Conservation (phyloP, 1,140 invertebrate genomes). For the Drosophila saltans region DNA sequence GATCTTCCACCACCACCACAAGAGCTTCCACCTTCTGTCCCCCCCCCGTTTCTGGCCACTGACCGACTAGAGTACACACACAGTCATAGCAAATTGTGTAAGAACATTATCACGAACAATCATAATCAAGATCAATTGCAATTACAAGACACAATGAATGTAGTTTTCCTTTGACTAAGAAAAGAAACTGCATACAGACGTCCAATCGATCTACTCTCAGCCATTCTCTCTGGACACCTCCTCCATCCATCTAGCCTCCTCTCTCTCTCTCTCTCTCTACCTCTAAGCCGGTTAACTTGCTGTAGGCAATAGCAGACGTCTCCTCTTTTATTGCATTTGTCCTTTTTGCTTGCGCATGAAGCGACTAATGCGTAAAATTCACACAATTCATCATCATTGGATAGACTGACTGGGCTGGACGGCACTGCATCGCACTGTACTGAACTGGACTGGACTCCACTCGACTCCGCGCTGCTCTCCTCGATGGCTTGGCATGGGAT, state of each 20-base stretch:
- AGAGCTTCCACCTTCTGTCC: background rate
- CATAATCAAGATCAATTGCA: constrained; percentile 82
- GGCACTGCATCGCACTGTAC: constrained; percentile 16
- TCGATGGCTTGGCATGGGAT: background rate
- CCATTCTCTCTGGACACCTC: constrained; percentile 36
- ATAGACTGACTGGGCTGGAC: constrained; percentile 15
- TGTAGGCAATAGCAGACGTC: constrained; percentile 2
- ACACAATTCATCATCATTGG: constrained; percentile 81
- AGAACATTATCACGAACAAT: constrained; percentile 76
- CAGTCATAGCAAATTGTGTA: constrained; percentile 63
- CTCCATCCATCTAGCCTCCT: background rate
- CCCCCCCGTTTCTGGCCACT: constrained; percentile 1
- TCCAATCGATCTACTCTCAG: constrained; percentile 46
- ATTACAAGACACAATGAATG: constrained; percentile 82
- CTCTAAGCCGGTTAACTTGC: background rate
- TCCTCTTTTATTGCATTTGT: constrained; percentile 32
- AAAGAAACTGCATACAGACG: constrained; percentile 15
- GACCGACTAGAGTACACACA: constrained; percentile 30
- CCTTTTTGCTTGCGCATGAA: constrained; percentile 45
- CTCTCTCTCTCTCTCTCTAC: constrained; percentile 15
- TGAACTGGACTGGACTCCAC: constrained; percentile 22
- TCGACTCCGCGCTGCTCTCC: background rate
- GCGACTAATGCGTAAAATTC: constrained; percentile 82
- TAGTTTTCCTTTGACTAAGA: constrained; percentile 47
- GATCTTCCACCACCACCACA: constrained; percentile 11